phyloP scores from a whole-genome alignment of 2,888 invertebrate species.

The Tolmerus cingulatus region DNA sequence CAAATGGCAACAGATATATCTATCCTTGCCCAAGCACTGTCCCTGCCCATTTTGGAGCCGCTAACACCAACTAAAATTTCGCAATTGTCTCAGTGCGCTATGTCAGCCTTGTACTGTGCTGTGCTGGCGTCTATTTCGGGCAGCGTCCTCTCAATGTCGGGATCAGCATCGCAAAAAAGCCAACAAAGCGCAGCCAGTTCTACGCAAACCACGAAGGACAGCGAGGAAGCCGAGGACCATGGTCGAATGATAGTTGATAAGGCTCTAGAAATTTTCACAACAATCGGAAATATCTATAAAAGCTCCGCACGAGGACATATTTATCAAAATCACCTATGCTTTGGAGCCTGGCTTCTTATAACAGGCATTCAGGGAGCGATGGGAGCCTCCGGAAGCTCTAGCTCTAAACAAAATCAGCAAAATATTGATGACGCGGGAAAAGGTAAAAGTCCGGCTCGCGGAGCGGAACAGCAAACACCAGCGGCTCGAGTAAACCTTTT shows the following conservation, averaged over 20 bases:
- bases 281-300: slow-evolving; percentile 81
- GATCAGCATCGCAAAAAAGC: slow-evolving; percentile 68
- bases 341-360: slow-evolving; percentile 87
- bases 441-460: slow-evolving; percentile 60
- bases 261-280: slow-evolving; percentile 84
- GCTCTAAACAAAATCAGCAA: slow-evolving; percentile 66
- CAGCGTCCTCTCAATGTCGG: slow-evolving; percentile 68
- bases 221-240: slow-evolving; percentile 82
- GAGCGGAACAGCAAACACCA: slow-evolving; percentile 65
- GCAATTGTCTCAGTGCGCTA: slow-evolving; percentile 81
- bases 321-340: slow-evolving; percentile 87
- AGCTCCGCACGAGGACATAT: slow-evolving; percentile 86
- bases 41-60: slow-evolving; percentile 88
- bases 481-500: slow-evolving; percentile 72
- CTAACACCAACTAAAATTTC: slow-evolving; percentile 83
- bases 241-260: slow-evolving; percentile 87
- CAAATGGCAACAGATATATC: slow-evolving; percentile 86
- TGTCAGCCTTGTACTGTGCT: slow-evolving; percentile 83
- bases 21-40: slow-evolving; percentile 78
- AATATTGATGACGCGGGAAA: slow-evolving; percentile 55
- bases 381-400: slow-evolving; percentile 71
- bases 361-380: slow-evolving; percentile 87
- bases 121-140: slow-evolving; percentile 74
- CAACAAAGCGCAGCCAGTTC: slow-evolving; percentile 51
- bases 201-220: slow-evolving; percentile 59